Evolutionary conservation across 1,140 invertebrate genomes (phyloP).

Genomic region (Eulimnadia texana): DNA sequence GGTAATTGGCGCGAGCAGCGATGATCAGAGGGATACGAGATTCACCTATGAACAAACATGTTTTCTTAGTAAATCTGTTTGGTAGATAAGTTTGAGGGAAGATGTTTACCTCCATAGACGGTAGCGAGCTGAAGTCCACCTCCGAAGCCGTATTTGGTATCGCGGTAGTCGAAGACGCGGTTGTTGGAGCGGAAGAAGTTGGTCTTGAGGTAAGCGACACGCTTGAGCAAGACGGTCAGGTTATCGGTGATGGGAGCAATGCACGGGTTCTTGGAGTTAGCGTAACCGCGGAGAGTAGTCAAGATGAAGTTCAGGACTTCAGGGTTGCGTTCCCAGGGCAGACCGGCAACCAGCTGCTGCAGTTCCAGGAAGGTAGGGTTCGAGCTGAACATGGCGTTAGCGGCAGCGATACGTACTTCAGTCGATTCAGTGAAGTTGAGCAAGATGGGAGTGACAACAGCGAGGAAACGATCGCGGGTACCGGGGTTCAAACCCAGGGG

Average conservation of each 20-base stretch:
- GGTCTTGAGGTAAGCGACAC: conserved; percentile 16
- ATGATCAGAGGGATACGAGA: conserved; percentile 15
- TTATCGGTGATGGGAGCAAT: conserved; percentile 5
- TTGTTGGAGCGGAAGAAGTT: conserved; percentile 15
- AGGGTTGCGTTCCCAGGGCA: conserved; percentile 15
- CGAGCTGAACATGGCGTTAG: neutral
- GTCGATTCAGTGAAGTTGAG: conserved; percentile 12
- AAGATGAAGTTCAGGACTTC: conserved; percentile 16
- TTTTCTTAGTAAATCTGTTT: too few relatives aligned
- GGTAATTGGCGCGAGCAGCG: conserved; percentile 11
- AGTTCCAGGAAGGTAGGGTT: conserved; percentile 15
- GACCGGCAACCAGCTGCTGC: conserved; percentile 15
- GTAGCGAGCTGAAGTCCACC: conserved; percentile 17
- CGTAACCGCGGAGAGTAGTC: conserved; percentile 11
- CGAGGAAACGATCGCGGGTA: conserved; percentile 13
- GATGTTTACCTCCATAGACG: conserved; percentile 8
- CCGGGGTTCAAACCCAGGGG: conserved; percentile 3
- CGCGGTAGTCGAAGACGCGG: conserved; percentile 13
- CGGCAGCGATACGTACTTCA: conserved; percentile 10
- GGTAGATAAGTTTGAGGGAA: too few relatives aligned
- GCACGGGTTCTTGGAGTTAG: conserved; percentile 17
- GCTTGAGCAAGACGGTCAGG: conserved; percentile 10
- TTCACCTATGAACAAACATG: conserved; percentile 7
- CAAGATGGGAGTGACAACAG: conserved; percentile 11
- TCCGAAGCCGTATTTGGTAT: conserved; percentile 15